phyloP scores from a whole-genome alignment of 1,140 invertebrate species.

The Papilio polyxenes region DNA sequence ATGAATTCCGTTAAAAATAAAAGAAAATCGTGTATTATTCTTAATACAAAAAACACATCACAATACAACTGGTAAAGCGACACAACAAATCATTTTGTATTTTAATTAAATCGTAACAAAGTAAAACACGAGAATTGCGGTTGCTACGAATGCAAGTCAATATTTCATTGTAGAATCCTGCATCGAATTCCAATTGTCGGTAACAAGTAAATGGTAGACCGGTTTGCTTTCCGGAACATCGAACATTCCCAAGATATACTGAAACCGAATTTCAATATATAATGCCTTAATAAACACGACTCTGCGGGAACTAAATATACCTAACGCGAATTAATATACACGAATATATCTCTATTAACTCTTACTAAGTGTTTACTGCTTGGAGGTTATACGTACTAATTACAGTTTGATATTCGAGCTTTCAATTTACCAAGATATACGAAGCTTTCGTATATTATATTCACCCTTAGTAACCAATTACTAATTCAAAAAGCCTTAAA shows the following conservation, averaged over 20 bases:
- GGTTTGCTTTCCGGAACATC: constrained; percentile 35
- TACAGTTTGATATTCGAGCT: constrained; percentile 20
- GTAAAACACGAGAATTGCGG: neutral
- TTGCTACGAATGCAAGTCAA: constrained; percentile 7
- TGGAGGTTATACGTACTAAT: neutral
- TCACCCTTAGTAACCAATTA: neutral
- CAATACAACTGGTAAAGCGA: neutral
- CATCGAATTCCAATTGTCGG: constrained; percentile 33
- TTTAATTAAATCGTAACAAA: constrained; percentile 11
- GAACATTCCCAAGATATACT: constrained; percentile 34
- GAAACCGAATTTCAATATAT: constrained; percentile 36
- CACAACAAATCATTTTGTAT: neutral
- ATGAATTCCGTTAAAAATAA: too few species aligned
- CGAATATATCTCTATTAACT: neutral
- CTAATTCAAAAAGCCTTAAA: too few species aligned
- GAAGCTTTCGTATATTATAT: neutral
- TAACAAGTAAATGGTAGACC: constrained; percentile 27
- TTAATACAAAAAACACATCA: neutral
- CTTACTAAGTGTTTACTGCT: constrained; percentile 7
- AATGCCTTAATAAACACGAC: constrained; percentile 29
- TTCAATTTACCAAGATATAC: neutral
- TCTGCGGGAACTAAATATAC: neutral
- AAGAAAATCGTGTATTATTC: neutral
- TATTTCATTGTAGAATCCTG: constrained; percentile 34
- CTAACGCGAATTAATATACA: neutral